These are phyloP conservation scores for Hoplostethus atlanticus DNA, from an alignment of 2,797 vertebrate species.

Conservation along the genomic window DNA sequence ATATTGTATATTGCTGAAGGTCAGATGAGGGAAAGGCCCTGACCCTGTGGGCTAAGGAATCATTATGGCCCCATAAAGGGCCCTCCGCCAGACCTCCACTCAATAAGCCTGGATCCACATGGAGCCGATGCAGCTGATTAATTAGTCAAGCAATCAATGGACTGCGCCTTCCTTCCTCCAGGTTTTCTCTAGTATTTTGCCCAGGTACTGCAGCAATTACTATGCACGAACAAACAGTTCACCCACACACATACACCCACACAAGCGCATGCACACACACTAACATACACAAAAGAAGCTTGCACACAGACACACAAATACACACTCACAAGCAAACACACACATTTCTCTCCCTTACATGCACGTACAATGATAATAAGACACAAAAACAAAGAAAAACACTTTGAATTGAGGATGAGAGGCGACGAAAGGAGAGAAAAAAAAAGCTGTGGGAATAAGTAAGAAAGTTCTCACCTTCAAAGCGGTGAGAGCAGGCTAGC, in stretches of 20 bases:
- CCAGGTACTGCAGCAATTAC: slow-evolving; percentile 75
- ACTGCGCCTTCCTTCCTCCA: slow-evolving; percentile 68
- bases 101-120: slow-evolving; percentile 78
- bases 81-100: slow-evolving; percentile 74
- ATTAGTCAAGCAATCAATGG: slow-evolving; percentile 84
- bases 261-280: slow-evolving; percentile 1
- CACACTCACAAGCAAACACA: slow-evolving; percentile 48
- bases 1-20: slow-evolving; percentile 62
- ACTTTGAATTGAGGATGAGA: slow-evolving; percentile 77
- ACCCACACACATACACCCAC: slow-evolving; percentile 17
- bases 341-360: slow-evolving; percentile 36
- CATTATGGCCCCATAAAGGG: slow-evolving; percentile 82
- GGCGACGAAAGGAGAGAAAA: slow-evolving; percentile 35
- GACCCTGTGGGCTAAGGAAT: slow-evolving; percentile 75
- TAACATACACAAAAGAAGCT: slow-evolving; percentile 26
- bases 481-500: slow-evolving; percentile 76
- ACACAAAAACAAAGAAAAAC: slow-evolving; percentile 76
- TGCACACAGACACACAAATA: slow-evolving; percentile 34
- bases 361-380: slow-evolving; percentile 68
- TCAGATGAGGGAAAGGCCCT: slow-evolving; percentile 67
- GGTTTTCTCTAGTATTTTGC: slow-evolving; percentile 69
- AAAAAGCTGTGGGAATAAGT: slow-evolving; percentile 77
- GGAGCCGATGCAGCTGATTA: slow-evolving; percentile 82
- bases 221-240: slow-evolving; percentile 29
- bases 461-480: slow-evolving; percentile 84